Conservation (phyloP, 2,888 invertebrate genomes). For the Nephrotoma flavescens region DNA sequence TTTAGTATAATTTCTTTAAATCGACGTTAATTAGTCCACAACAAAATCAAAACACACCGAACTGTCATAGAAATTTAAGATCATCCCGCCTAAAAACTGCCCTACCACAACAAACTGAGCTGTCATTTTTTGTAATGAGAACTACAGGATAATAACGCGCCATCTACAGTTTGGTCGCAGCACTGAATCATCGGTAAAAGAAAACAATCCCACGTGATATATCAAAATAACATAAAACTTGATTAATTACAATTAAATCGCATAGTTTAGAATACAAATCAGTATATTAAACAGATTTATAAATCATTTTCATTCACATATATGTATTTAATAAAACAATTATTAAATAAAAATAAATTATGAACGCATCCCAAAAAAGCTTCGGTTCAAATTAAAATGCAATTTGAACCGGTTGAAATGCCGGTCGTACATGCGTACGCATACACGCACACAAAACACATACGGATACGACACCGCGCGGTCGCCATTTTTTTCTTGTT, state of each 20-base stretch:
- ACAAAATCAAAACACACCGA: neutral
- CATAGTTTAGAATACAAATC: neutral
- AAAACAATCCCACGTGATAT: neutral
- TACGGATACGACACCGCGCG: neutral
- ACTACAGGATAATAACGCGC: neutral
- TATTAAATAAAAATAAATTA: neutral
- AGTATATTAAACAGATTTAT: neutral
- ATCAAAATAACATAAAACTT: neutral
- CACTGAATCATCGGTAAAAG: neutral
- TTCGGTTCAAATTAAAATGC: neutral
- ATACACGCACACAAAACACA: neutral
- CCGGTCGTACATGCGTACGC: neutral
- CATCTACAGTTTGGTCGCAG: neutral
- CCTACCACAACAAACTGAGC: neutral
- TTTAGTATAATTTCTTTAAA: neutral
- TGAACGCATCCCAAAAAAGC: neutral
- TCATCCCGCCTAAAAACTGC: neutral
- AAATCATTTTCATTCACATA: neutral
- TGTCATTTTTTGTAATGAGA: neutral
- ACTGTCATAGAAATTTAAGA: neutral
- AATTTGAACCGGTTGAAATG: neutral
- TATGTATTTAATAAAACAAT: too few species aligned
- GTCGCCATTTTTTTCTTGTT: constrained; percentile 1
- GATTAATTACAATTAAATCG: neutral
- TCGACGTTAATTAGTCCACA: neutral